Base-by-base conservation (phyloP, 2,888 invertebrate genomes). In the Neoascia interrupta region DNA sequence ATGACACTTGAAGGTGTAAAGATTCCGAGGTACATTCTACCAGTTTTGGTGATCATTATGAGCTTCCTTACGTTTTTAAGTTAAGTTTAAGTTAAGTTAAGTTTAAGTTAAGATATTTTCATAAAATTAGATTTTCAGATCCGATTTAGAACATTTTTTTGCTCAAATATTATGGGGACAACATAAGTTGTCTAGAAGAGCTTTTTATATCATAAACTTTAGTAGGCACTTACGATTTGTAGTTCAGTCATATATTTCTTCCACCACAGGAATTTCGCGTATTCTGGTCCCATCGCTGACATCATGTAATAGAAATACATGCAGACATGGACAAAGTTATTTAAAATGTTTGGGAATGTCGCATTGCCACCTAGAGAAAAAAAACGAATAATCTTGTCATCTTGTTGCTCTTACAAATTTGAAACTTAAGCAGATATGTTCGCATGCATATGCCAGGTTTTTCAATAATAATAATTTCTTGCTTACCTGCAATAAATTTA, bases 231-330 rank as follows among this genome's bases (percentile, higher is more conserved):
- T 91, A 96, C 96, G 92, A 97, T 95, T 91, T 97, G 97, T 85
- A 97, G 90, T 54, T 93, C 94, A n/a, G 97, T 97, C 87, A 98
- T 94, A 87, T 97, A 95, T 84, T 93, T 94, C 89, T 97, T 98
- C 97, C 97, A 97, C 93, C 96, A 97, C 79, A 97, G 90, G 87
- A 94, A 97, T 88, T 94, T 93, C 86, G 96, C 95, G 86, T 94
- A 95, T 83, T 94, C 92, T 0, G 97, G 97, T 36, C 97, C 95
- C 89, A 97, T 90, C 1, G 97, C 97, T 0, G 98, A 93, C 84
- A 97, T 88, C 91, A 97, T 91, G 85, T 97, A 97, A 87, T 98
- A 98, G 31, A 94, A 91, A 88, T 98, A 98, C 97, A 98, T 98
- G 84, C 97, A 92, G 70, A 98, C 94, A 86, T 98, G 98, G 15